phyloP scores from a whole-genome alignment of 2,888 invertebrate species.

The Drosophila borborema region DNA sequence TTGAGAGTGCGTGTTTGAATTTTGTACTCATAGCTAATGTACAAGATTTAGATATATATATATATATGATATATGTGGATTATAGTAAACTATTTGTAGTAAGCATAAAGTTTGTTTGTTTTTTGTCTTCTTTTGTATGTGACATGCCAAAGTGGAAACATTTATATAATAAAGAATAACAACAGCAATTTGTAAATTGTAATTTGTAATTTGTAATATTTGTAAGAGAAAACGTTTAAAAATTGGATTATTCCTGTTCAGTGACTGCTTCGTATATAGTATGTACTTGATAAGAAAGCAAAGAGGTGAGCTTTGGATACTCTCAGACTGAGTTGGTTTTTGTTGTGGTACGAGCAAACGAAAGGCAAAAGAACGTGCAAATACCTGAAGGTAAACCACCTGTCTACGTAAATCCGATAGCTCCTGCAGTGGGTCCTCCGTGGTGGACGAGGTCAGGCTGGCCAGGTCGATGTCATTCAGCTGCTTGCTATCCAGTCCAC shows the following conservation, averaged over 20 bases:
- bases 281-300: slow-evolving; percentile 40
- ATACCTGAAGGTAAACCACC: slow-evolving; percentile 92
- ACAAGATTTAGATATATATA: slow-evolving; percentile 2
- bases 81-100: not conserved
- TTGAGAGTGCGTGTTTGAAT: slow-evolving; percentile 26
- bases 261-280: slow-evolving; percentile 40
- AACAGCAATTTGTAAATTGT: slow-evolving; percentile 17
- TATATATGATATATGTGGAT: slow-evolving; percentile 3
- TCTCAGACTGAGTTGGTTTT: slow-evolving; percentile 43
- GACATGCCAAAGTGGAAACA: slow-evolving; percentile 28
- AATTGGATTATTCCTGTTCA: slow-evolving; percentile 40
- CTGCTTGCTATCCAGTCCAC: slow-evolving; percentile 86
- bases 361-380: slow-evolving; percentile 71
- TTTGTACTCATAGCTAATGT: slow-evolving; percentile 23
- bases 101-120: slow-evolving; percentile 10
- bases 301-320: slow-evolving; percentile 31
- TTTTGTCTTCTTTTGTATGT: slow-evolving; percentile 16
- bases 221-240: slow-evolving; percentile 17
- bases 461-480: slow-evolving; percentile 85
- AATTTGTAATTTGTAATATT: slow-evolving; percentile 5
- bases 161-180: slow-evolving; percentile 14
- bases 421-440: slow-evolving; percentile 88
- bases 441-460: slow-evolving; percentile 87
- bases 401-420: slow-evolving; percentile 92
- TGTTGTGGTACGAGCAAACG: slow-evolving; percentile 63